Evolutionary conservation across 2,888 invertebrate genomes (phyloP), one percentile per base, ranked within the genome.

Genomic region (Lepidocyrtoides sp.): DNA sequence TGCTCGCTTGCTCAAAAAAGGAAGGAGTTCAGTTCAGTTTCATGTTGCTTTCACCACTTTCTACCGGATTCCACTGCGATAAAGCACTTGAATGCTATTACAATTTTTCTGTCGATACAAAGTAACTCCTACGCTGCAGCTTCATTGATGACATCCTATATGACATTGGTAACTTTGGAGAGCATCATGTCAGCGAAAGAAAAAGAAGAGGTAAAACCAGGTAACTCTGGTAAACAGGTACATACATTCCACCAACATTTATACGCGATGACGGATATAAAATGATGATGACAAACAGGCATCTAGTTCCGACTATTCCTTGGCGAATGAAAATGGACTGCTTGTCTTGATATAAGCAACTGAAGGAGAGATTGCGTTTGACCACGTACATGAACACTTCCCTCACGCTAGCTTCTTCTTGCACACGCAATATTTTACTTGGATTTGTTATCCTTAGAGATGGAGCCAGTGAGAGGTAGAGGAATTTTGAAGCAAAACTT

Each of bases 21-120:
- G 41, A 69, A 41, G n/a, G n/a, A n/a, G n/a, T n/a, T n/a, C n/a
- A n/a, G n/a, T 63, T 36, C 69, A 69, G 69, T 69, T 69, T 41
- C n/a, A 7, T 69, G 69, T 17, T 69, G 69, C 69, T 69, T 69
- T 69, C 69, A 41, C 69, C 41, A 69, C 69, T 41, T 36, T 69
- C 36, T 41, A 20, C 41, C 20, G 41, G 69, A 69, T 69, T 41
- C 17, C 20, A 69, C 41, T 41, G 10, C 41, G 36, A 69, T 20
- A 32, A 36, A 41, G 20, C 69, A 69, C 69, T 69, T 69, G 69
- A 69, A 10, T 20, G 17, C 69, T 20, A 7, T 26, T 14, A 32
- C 41, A 17, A 17, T 32, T 66, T n/a, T 32, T 12, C 12, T 54
- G 17, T 41, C 1, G 41, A 41, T 20, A 8, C 41, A 41, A 17